Evolutionary conservation across 2,888 invertebrate genomes (phyloP).

Genomic region (Subacronicta megacephala): DNA sequence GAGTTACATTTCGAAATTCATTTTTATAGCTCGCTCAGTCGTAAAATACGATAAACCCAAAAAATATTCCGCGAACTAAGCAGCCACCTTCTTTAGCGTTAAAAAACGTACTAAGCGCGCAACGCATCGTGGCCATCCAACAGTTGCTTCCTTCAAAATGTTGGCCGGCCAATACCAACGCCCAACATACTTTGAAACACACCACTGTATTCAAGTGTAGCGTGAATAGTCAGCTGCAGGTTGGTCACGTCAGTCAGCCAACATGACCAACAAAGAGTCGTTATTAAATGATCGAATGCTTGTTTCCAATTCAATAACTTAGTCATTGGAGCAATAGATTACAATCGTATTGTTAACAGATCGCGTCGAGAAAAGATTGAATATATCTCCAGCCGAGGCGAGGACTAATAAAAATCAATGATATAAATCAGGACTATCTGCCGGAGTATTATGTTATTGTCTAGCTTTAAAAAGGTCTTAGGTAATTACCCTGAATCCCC

Average conservation of each 20-base stretch:
- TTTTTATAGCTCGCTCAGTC: conserved; percentile 12
- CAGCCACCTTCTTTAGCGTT: conserved; percentile 11
- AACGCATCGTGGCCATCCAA: conserved; percentile 21
- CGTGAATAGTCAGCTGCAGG: conserved; percentile 1
- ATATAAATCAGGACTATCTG: no score
- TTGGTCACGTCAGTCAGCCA: conserved; percentile 5
- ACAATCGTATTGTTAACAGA: not conserved
- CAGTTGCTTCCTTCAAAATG: conserved; percentile 7
- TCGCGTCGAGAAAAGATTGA: not conserved
- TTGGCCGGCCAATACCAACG: conserved; percentile 19
- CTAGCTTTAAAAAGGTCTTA: no score
- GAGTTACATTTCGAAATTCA: conserved; percentile 38
- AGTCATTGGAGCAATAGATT: conserved; percentile 3
- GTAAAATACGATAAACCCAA: conserved; percentile 34
- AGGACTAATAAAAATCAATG: no score
- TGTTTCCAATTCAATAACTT: conserved; percentile 5
- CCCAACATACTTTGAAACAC: not conserved
- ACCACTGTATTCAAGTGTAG: conserved; percentile 2
- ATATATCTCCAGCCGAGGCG: no score
- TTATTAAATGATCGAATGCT: not conserved
- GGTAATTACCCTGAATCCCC: no score
- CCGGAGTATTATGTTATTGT: no score
- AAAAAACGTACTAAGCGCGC: conserved; percentile 24
- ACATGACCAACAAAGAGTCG: conserved; percentile 3
- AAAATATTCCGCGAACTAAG: conserved; percentile 10